Evolutionary conservation across 2,113 vertebrate genomes (phyloP).

Genomic region (Promerops cafer): DNA sequence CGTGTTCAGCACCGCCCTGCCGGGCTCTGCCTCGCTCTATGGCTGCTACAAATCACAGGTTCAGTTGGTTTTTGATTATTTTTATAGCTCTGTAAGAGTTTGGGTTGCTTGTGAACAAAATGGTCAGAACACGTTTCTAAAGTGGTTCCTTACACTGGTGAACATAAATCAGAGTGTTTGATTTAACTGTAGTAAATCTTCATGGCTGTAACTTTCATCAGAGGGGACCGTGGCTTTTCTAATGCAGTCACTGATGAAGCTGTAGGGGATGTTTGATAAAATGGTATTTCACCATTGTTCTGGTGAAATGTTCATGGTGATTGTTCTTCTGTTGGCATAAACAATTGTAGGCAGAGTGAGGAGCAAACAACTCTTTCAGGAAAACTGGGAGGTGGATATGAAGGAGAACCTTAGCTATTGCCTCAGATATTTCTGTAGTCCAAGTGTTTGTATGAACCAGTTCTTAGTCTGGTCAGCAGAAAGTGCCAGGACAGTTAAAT

Average conservation of each 20-base stretch:
- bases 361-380: neutral
- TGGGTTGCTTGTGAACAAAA: neutral
- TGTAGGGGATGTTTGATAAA: neutral
- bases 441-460: accelerated
- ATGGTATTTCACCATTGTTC: neutral
- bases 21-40: constrained; percentile 54
- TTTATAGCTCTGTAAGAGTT: neutral
- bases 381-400: neutral
- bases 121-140: neutral
- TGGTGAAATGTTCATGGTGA: neutral
- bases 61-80: neutral
- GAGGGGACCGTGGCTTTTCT: neutral
- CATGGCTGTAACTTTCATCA: accelerated
- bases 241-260: neutral
- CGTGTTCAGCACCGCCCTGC: constrained; percentile 43
- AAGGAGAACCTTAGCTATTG: neutral
- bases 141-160: neutral
- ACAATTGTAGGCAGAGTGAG: neutral
- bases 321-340: neutral
- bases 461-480: neutral
- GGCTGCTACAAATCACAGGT: constrained; percentile 74
- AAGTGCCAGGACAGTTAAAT: neutral
- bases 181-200: neutral
- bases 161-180: neutral
- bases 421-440: neutral